Evolutionary conservation across 2,888 invertebrate species (phyloP).

Genomic region (Drosophila nr. perissopoda): DNA sequence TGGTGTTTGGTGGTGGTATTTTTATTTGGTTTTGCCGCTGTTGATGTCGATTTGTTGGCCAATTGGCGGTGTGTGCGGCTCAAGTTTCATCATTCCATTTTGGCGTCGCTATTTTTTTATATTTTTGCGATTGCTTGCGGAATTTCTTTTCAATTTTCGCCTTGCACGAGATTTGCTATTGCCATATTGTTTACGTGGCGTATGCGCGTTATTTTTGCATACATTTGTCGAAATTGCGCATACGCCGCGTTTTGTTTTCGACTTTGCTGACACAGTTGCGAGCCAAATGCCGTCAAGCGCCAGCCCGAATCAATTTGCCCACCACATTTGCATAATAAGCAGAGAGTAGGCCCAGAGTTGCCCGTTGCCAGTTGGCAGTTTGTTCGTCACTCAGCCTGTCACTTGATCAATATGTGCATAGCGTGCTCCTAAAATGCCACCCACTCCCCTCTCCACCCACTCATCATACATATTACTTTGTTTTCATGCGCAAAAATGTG

Average conservation of each 20-base stretch:
- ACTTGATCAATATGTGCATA: slow-evolving; percentile 79
- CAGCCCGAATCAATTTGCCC: slow-evolving; percentile 67
- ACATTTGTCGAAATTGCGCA: slow-evolving; percentile 74
- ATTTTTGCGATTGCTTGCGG: slow-evolving; percentile 11
- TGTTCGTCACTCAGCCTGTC: slow-evolving; percentile 78
- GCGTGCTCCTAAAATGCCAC: slow-evolving; percentile 71
- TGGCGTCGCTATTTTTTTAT: slow-evolving; percentile 30
- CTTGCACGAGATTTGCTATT: slow-evolving; percentile 46
- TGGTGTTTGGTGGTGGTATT: neutral
- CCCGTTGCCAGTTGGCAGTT: slow-evolving; percentile 42
- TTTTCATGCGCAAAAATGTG: slow-evolving; percentile 67
- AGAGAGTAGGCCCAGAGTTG: slow-evolving; percentile 49
- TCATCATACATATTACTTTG: slow-evolving; percentile 60
- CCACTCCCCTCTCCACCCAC: slow-evolving; percentile 7
- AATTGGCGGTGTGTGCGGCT: slow-evolving; percentile 53
- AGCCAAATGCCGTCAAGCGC: slow-evolving; percentile 11
- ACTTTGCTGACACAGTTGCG: slow-evolving; percentile 69
- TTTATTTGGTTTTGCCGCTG: slow-evolving; percentile 4
- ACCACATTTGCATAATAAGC: slow-evolving; percentile 77
- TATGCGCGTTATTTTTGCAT: slow-evolving; percentile 77
- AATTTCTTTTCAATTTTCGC: slow-evolving; percentile 74
- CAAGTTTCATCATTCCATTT: slow-evolving; percentile 48
- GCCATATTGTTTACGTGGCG: slow-evolving; percentile 73
- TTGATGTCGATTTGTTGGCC: slow-evolving; percentile 65
- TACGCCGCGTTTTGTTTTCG: slow-evolving; percentile 77